Evolutionary conservation across 2,888 invertebrate species (phyloP).

Genomic region (Zygogramma bicolorata): DNA sequence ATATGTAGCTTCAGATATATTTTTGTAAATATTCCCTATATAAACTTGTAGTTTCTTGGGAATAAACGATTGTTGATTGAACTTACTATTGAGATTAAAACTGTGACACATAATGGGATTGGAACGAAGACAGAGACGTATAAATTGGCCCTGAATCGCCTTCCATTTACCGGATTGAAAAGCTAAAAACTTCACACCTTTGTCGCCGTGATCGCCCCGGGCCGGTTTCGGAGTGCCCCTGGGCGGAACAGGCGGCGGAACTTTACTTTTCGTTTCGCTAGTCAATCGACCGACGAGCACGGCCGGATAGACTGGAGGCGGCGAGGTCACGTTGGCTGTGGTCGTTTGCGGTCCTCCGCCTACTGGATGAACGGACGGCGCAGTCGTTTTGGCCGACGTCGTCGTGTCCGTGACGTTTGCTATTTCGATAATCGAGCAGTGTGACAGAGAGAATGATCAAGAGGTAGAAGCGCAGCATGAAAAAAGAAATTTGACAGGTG

Average conservation of each 20-base stretch:
- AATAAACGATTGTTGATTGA: too few relatives aligned
- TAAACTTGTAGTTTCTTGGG: too few relatives aligned
- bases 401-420: slow-evolving; percentile 35
- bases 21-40: too few relatives aligned
- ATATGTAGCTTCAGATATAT: too few relatives aligned
- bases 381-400: slow-evolving; percentile 33
- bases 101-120: too few relatives aligned
- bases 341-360: slow-evolving; percentile 41
- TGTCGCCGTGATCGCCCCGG: slow-evolving; percentile 66
- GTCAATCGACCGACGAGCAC: slow-evolving; percentile 76
- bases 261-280: slow-evolving; percentile 75
- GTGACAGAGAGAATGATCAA: too few relatives aligned
- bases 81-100: too few relatives aligned
- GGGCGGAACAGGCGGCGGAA: slow-evolving; percentile 91
- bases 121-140: neutral
- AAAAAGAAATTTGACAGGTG: slow-evolving; percentile 43
- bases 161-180: slow-evolving; percentile 12
- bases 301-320: slow-evolving; percentile 77
- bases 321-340: slow-evolving; percentile 66
- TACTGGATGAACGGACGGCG: slow-evolving; percentile 12
- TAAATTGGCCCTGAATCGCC: neutral
- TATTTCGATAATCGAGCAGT: neutral
- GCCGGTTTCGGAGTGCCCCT: slow-evolving; percentile 81
- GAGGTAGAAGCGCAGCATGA: slow-evolving; percentile 51
- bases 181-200: slow-evolving; percentile 59